Evolutionary conservation across 2,113 vertebrate genomes (phyloP).

Genomic region (Ciconia stormi): DNA sequence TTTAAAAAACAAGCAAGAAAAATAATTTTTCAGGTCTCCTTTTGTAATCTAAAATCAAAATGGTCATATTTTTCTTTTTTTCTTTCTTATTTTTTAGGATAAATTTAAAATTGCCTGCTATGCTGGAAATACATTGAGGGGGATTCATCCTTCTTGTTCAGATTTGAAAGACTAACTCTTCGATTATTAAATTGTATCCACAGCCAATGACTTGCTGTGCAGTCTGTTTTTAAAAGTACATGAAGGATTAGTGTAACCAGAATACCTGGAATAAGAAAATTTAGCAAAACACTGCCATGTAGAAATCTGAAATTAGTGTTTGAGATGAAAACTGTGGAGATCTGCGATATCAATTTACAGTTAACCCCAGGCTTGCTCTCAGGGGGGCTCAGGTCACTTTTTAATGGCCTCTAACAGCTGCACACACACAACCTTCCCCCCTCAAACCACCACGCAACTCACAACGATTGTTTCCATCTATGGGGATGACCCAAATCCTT

Average conservation of each 20-base stretch:
- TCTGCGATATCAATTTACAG: neutral
- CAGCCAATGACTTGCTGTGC: neutral
- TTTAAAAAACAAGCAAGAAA: neutral
- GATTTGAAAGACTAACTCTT: neutral
- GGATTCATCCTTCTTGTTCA: neutral
- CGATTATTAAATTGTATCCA: neutral
- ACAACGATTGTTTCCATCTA: neutral
- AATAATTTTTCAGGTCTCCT: neutral
- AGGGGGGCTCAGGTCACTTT: neutral
- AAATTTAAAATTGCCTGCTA: neutral
- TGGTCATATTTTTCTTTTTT: neutral
- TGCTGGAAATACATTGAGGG: neutral
- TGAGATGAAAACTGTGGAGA: neutral
- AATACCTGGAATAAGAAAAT: neutral
- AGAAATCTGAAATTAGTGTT: neutral
- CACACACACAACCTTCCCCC: neutral
- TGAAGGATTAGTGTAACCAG: neutral
- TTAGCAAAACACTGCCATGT: neutral
- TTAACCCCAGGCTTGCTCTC: neutral
- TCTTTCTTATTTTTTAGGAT: neutral
- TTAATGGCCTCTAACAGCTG: slow-evolving; percentile 31
- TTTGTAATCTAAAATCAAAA: neutral
- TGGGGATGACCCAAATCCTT: neutral
- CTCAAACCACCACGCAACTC: neutral
- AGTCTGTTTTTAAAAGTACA: neutral